Evolutionary conservation across 1,140 invertebrate genomes (phyloP).

Genomic region (Zaprionus davidi): DNA sequence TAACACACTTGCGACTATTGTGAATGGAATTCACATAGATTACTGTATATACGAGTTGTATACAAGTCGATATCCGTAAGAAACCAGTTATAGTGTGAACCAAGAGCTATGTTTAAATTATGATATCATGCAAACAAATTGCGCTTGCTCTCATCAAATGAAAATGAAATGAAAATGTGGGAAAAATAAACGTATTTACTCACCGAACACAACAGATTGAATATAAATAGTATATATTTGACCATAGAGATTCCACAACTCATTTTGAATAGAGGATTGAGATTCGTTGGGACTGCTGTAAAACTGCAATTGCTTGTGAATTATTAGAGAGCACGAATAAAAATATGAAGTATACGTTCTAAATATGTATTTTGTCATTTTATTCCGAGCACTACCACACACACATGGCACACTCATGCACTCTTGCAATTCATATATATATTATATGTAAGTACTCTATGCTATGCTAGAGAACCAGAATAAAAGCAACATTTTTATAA

Average conservation of each 20-base stretch:
- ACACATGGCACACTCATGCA: conserved; percentile 32
- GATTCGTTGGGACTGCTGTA: conserved; percentile 41
- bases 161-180: not conserved
- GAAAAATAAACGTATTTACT: conserved; percentile 84
- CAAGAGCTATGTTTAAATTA: conserved; percentile 25
- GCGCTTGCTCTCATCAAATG: not conserved
- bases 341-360: conserved; percentile 52
- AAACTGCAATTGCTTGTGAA: conserved; percentile 53
- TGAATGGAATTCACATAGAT: not conserved
- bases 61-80: not conserved
- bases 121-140: conserved; percentile 60
- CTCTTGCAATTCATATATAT: conserved; percentile 27
- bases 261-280: conserved; percentile 72
- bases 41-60: conserved; percentile 10
- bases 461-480: conserved; percentile 19
- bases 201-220: conserved; percentile 93
- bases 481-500: conserved; percentile 48
- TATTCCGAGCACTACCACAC: conserved; percentile 44
- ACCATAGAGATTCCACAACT: conserved; percentile 91
- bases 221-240: conserved; percentile 93
- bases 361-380: conserved; percentile 53
- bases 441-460: not conserved
- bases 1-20: not conserved
- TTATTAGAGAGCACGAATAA: conserved; percentile 35
- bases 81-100: conserved; percentile 32